Evolutionary conservation across 2,797 vertebrate genomes (phyloP).

Genomic region (Myotis findleyi): DNA sequence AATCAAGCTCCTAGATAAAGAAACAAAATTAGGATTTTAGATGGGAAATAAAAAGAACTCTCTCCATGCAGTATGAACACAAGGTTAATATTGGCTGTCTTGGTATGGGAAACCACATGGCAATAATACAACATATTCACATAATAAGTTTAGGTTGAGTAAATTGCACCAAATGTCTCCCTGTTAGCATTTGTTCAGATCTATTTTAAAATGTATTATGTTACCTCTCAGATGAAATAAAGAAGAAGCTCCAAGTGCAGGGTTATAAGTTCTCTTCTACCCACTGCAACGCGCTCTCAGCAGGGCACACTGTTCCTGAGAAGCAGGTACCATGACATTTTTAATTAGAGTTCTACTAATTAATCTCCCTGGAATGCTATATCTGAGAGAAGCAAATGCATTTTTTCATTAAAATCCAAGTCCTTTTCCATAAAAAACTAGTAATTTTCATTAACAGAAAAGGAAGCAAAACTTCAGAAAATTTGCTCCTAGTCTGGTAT

Average conservation of each 20-base stretch:
- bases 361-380: slow-evolving; percentile 49
- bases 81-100: slow-evolving; percentile 51
- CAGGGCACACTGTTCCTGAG: slow-evolving; percentile 12
- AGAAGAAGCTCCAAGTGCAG: background rate
- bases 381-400: slow-evolving; percentile 46
- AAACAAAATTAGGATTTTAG: slow-evolving; percentile 24
- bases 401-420: slow-evolving; percentile 56
- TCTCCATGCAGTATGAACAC: background rate
- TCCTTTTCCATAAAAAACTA: background rate
- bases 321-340: slow-evolving; percentile 60
- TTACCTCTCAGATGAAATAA: slow-evolving; percentile 55
- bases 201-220: slow-evolving; percentile 49
- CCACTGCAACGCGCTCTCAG: slow-evolving; percentile 1
- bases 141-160: slow-evolving; percentile 46
- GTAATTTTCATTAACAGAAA: slow-evolving; percentile 31
- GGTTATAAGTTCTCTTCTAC: slow-evolving; percentile 15
- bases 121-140: slow-evolving; percentile 16
- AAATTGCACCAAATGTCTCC: slow-evolving; percentile 61
- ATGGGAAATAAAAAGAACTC: background rate
- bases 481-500: background rate
- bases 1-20: slow-evolving; percentile 2
- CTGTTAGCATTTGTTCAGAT: slow-evolving; percentile 49
- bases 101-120: background rate
- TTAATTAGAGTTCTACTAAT: slow-evolving; percentile 64
- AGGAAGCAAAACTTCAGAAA: background rate